Percentiles rank a stretch among this genome's conserved stretches.
These are phyloP conservation scores for Cercocebus atys DNA, from an alignment of 2,113 vertebrate species.

Conservation along the genomic window DNA sequence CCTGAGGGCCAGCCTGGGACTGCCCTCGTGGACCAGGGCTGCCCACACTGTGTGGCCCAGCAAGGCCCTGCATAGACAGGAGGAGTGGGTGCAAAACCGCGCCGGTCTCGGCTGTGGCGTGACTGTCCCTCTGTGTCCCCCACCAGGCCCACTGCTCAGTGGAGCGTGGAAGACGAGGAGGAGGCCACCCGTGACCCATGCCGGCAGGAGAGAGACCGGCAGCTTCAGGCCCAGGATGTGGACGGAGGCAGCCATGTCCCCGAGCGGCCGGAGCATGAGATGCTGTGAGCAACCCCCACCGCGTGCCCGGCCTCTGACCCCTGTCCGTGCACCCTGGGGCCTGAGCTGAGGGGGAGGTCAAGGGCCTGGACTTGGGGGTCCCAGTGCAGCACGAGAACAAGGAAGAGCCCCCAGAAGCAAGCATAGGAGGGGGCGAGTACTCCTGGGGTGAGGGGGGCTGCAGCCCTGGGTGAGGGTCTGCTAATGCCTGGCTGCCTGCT, in stretches of 20 bases:
- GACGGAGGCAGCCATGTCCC: constrained; percentile 5
- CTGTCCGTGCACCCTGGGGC: not conserved
- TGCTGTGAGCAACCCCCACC: not conserved
- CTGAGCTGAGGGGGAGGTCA: not conserved
- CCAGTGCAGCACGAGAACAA: rapidly evolving
- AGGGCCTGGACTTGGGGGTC: not conserved
- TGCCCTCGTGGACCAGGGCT: not conserved
- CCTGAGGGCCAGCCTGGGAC: not conserved
- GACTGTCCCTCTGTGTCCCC: not conserved
- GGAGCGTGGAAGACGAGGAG: constrained; percentile 91
- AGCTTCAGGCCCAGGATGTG: constrained; percentile 74
- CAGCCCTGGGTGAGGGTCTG: not conserved
- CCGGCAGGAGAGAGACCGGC: constrained; percentile 83
- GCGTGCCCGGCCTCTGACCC: not conserved
- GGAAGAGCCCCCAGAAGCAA: not conserved
- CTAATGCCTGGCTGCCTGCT: too few relatives aligned
- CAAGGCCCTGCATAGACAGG: rapidly evolving
- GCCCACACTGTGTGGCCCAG: too few relatives aligned
- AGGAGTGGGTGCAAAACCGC: rapidly evolving
- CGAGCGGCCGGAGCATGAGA: constrained; percentile 25
- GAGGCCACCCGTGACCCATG: constrained; percentile 87
- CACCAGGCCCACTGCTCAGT: constrained; percentile 89
- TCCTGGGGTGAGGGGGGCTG: not conserved
- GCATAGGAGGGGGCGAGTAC: rapidly evolving
- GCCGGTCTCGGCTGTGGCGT: rapidly evolving